phyloP scores from a whole-genome alignment of 1,140 invertebrate genomes.

The Limonius californicus region DNA sequence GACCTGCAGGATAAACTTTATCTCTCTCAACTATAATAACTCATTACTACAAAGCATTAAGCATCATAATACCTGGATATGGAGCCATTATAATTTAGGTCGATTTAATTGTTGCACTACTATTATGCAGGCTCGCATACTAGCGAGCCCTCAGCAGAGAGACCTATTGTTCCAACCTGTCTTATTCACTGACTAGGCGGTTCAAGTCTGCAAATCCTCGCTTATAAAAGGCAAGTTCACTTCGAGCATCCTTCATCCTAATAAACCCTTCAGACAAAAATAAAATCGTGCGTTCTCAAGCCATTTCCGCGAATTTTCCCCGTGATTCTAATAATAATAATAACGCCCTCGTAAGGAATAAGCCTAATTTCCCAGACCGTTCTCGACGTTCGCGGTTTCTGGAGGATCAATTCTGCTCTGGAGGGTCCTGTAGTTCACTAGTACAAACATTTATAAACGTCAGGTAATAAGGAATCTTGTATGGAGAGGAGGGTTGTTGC shows the following conservation, averaged over 20 bases:
- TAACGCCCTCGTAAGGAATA: too few relatives aligned
- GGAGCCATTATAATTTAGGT: background rate
- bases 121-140: background rate
- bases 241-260: too few relatives aligned
- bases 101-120: constrained; percentile 1
- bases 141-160: background rate
- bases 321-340: too few relatives aligned
- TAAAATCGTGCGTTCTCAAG: too few relatives aligned
- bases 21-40: background rate
- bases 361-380: too few relatives aligned
- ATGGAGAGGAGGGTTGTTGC: constrained; percentile 3
- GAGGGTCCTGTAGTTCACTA: background rate
- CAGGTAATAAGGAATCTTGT: background rate
- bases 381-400: background rate
- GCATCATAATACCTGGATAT: background rate
- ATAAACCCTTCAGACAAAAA: too few relatives aligned
- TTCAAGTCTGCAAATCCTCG: too few relatives aligned
- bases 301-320: too few relatives aligned
- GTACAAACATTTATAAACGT: constrained; percentile 10
- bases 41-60: background rate
- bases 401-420: background rate
- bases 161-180: too few relatives aligned
- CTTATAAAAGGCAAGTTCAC: too few relatives aligned
- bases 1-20: background rate
- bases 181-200: too few relatives aligned